Evolutionary conservation across 30 jellyfish, hydroid and myxozoan species (phyloP).

Genomic region (Aurelia aurita): DNA sequence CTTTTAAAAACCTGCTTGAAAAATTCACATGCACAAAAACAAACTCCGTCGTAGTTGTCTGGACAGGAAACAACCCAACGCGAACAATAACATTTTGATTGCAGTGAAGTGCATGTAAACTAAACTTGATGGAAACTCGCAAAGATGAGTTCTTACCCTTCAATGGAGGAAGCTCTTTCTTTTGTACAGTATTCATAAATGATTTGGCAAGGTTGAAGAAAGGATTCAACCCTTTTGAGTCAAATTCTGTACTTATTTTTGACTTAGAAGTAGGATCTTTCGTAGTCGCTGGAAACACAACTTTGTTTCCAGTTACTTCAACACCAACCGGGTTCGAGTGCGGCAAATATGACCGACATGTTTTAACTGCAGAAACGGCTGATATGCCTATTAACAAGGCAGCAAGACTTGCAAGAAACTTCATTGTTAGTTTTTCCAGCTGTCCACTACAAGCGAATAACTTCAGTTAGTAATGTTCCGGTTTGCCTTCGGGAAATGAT

Average conservation of each 20-base stretch:
- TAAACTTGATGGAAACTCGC: too few species aligned
- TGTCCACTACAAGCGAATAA: too few species aligned
- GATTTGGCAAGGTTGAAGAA: constrained; percentile 90
- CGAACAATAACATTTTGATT: too few species aligned
- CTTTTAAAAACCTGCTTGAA: too few species aligned
- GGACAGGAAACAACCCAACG: too few species aligned
- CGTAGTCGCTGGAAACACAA: constrained; percentile 61
- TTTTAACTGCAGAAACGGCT: background rate
- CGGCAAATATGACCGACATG: constrained; percentile 16
- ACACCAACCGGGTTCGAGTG: constrained; percentile 39
- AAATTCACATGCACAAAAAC: too few species aligned
- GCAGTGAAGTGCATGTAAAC: background rate
- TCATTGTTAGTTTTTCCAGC: background rate
- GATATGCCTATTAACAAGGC: background rate
- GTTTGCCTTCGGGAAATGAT: too few species aligned
- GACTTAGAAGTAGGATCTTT: constrained; percentile 49
- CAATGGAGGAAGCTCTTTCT: constrained; percentile 34
- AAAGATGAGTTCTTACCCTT: constrained; percentile 20
- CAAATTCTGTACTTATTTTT: constrained; percentile 58
- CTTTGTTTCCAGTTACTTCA: constrained; percentile 33
- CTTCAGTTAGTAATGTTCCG: background rate
- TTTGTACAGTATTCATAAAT: constrained; percentile 94
- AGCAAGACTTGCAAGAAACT: background rate
- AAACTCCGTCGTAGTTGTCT: too few species aligned
- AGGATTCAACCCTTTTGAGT: constrained; percentile 81